Evolutionary conservation across 2,888 invertebrate genomes (phyloP).

Genomic region (Podotricha telesiphe): DNA sequence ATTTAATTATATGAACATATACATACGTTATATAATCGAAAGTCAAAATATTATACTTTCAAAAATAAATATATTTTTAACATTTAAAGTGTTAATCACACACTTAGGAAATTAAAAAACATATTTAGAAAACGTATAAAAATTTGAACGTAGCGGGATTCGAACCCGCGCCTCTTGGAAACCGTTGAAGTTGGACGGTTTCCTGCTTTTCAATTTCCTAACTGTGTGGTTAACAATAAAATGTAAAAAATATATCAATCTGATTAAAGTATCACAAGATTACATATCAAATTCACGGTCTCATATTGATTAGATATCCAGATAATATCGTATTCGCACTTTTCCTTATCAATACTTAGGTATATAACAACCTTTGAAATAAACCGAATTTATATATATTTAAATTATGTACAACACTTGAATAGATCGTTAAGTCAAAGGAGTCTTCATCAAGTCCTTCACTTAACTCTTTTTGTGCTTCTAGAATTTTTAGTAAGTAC

Average conservation of each 20-base stretch:
- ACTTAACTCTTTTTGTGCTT: not conserved
- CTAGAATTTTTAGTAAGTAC: not conserved
- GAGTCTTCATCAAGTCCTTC: not conserved
- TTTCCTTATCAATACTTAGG: not conserved
- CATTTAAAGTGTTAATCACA: too few relatives aligned
- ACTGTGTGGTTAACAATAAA: too few relatives aligned
- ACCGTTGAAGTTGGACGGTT: too few relatives aligned
- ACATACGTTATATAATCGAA: too few relatives aligned
- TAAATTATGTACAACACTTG: not conserved
- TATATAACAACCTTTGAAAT: slow-evolving; percentile 1
- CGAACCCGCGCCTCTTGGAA: too few relatives aligned
- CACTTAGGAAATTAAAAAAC: too few relatives aligned
- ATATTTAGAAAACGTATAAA: too few relatives aligned
- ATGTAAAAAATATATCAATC: not conserved
- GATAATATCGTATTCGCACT: not conserved
- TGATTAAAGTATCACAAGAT: not conserved
- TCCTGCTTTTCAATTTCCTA: too few relatives aligned
- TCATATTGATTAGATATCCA: not conserved
- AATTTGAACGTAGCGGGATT: too few relatives aligned
- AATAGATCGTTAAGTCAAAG: not conserved
- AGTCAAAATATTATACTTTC: too few relatives aligned
- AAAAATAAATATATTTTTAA: too few relatives aligned
- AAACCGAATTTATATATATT: not conserved
- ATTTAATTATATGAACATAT: too few relatives aligned
- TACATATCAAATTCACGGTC: slow-evolving; percentile 6